phyloP scores from a whole-genome alignment of 2,113 vertebrate species.

The Pygoscelis antarcticus region DNA sequence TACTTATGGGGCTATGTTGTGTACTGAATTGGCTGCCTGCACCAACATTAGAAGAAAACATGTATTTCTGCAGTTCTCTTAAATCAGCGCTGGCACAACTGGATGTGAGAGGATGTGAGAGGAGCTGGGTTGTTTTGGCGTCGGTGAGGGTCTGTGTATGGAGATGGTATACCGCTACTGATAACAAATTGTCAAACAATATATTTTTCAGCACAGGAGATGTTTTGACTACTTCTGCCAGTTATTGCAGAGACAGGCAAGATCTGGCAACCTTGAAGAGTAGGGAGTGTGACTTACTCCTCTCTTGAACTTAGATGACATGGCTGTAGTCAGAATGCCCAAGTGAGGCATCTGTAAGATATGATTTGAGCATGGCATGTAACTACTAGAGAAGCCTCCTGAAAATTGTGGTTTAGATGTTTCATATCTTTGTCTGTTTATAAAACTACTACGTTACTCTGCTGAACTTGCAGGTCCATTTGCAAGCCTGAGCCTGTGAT shows the following conservation, averaged over 20 bases:
- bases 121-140: neutral
- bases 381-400: neutral
- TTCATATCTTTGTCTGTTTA: neutral
- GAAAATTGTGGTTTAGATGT: neutral
- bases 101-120: neutral
- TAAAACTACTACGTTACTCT: neutral
- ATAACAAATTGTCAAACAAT: neutral
- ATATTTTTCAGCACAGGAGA: neutral
- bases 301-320: neutral
- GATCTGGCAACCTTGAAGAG: neutral
- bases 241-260: neutral
- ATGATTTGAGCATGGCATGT: neutral
- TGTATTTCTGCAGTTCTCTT: neutral
- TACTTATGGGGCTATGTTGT: neutral
- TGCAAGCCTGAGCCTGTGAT: neutral
- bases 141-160: neutral
- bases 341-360: neutral
- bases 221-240: neutral
- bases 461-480: neutral
- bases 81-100: neutral
- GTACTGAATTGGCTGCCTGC: neutral
- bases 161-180: neutral
- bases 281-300: neutral
- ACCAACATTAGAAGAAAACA: neutral
- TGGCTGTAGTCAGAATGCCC: neutral